Conservation (phyloP, 1,140 invertebrate species). For the Pseudomyrmex sp. region DNA sequence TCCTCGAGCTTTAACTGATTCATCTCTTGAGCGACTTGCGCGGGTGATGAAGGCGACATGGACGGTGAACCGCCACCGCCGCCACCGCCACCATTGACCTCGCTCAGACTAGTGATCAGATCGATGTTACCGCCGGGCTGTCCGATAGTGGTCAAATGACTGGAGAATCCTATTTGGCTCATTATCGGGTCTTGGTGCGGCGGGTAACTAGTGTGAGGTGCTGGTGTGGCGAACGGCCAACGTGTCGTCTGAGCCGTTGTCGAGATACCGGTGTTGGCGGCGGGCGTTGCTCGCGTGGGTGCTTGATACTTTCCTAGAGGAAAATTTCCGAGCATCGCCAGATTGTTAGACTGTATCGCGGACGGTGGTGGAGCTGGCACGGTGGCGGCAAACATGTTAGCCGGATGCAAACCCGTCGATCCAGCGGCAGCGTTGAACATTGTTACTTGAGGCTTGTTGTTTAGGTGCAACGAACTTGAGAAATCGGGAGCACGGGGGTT, state of each 20-base stretch:
- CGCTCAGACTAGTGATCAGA: conserved; percentile 84
- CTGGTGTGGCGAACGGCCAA: conserved; percentile 77
- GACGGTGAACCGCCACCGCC: conserved; percentile 87
- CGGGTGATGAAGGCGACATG: conserved; percentile 86
- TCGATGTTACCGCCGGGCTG: conserved; percentile 84
- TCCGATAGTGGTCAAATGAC: conserved; percentile 81
- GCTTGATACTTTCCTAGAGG: conserved; percentile 80
- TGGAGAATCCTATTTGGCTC: conserved; percentile 79
- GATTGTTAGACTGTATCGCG: conserved; percentile 83
- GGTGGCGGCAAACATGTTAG: conserved; percentile 79
- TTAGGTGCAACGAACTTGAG: conserved; percentile 85
- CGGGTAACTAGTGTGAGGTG: conserved; percentile 78
- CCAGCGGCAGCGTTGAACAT: conserved; percentile 79
- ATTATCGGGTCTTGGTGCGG: conserved; percentile 81
- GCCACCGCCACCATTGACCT: too few relatives aligned
- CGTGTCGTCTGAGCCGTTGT: conserved; percentile 76
- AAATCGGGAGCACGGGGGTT: conserved; percentile 96
- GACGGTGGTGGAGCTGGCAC: conserved; percentile 82
- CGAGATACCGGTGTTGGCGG: conserved; percentile 67
- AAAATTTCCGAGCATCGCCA: conserved; percentile 79
- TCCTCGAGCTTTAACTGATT: conserved; percentile 86
- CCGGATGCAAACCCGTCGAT: conserved; percentile 75
- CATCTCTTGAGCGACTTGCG: conserved; percentile 79
- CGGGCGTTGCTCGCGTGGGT: conserved; percentile 69
- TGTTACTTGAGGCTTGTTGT: conserved; percentile 83